phyloP scores from a whole-genome alignment of 2,888 invertebrate species.

The Melieria omissa region DNA sequence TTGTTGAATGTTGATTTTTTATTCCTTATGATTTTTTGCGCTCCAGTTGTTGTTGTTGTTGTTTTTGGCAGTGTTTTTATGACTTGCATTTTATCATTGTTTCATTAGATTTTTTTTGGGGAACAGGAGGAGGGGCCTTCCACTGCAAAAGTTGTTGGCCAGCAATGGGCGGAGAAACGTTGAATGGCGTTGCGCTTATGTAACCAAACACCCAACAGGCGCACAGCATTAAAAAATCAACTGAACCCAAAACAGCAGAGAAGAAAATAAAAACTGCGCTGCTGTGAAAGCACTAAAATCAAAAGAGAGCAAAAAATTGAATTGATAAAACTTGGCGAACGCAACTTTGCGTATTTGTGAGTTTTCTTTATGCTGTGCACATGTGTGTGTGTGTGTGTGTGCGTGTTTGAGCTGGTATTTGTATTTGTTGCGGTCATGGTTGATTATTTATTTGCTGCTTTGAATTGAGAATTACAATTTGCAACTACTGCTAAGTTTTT shows the following conservation, averaged over 20 bases:
- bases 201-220: constrained; percentile 10
- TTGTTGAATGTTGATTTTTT: too few relatives aligned
- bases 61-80: neutral
- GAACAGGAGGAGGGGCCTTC: too few relatives aligned
- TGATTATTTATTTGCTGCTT: too few relatives aligned
- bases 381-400: neutral
- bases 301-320: neutral
- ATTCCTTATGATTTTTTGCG: too few relatives aligned
- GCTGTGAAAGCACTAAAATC: too few relatives aligned
- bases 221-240: neutral
- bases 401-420: constrained; percentile 18
- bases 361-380: neutral
- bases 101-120: too few relatives aligned
- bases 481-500: too few relatives aligned
- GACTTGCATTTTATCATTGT: neutral
- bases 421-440: neutral
- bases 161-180: neutral
- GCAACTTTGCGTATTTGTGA: neutral
- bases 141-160: too few relatives aligned
- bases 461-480: too few relatives aligned
- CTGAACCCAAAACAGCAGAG: neutral
- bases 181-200: constrained; percentile 14
- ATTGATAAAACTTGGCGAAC: constrained; percentile 1
- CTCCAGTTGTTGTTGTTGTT: neutral
- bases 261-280: too few relatives aligned